Evolutionary conservation across 2,888 invertebrate species (phyloP), one percentile per base, ranked within the genome.

Genomic region (Pammene aurita): DNA sequence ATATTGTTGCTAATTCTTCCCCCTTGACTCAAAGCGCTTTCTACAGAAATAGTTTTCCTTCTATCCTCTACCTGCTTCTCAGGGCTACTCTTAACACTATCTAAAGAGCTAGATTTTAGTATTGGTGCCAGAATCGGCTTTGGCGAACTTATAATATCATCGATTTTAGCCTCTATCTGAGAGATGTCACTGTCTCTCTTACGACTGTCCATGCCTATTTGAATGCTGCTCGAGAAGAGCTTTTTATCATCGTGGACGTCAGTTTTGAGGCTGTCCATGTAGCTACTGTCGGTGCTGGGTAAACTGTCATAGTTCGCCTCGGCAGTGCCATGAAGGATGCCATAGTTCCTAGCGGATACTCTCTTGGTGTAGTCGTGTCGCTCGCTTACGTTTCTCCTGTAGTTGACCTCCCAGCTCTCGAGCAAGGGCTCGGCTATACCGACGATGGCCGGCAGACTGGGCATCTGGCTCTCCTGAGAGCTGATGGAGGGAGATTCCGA

Each of bases 31-130:
- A 92, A 79, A 72, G 91, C 84, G 71, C 92, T 93, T 76, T 93
- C 93, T 7, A 91, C 90, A 6, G 93, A 93, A 75, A 92, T 88
- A 1, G 93, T 93, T 77, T 93, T 93, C 48, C 91, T 80, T 79
- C 89, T 88, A 71, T 90, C 91, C 35, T 92, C 93, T 26, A 83
- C 80, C 52, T 84, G 82, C 74, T 88, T 92, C 73, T 93, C 93
- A 11, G 93, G 92, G 74, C 93, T 91, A 80, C 94, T 93, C 77
- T 94, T 93, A 75, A 94, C 89, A 76, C 94, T 94, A 82, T 94
- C 94, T 81, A 94, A 86, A 67, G 94, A 94, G 83, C 84, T 93
- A 77, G 92, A 90, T 77, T 93, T 93, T 82, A 91, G 87, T 85
- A 90, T 89, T 82, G 91, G 87, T 71, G 90, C 82, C 76, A 92